Conservation (phyloP, 1,140 invertebrate genomes). For the Popillia japonica region DNA sequence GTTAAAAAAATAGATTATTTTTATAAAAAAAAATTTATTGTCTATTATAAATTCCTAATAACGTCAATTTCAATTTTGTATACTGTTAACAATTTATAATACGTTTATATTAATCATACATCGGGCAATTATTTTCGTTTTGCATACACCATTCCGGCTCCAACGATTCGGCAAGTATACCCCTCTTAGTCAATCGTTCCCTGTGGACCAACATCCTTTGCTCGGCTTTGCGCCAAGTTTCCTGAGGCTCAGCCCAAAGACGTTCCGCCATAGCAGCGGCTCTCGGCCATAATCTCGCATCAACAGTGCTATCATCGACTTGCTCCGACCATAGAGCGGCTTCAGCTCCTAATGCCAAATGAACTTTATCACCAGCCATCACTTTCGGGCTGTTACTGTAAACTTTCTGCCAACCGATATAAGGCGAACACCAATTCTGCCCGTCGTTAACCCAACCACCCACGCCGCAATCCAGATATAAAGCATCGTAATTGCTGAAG, state of each 20-base stretch:
- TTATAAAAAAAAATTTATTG: background rate
- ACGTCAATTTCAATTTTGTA: too few species aligned
- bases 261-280: slow-evolving; percentile 82
- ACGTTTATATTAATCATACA: slow-evolving; percentile 46
- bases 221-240: slow-evolving; percentile 71
- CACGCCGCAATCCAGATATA: slow-evolving; percentile 86
- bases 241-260: slow-evolving; percentile 75
- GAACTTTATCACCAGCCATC: slow-evolving; percentile 62
- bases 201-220: slow-evolving; percentile 74
- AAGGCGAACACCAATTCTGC: slow-evolving; percentile 88
- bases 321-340: slow-evolving; percentile 85
- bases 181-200: slow-evolving; percentile 72
- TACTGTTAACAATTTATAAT: background rate
- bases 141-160: slow-evolving; percentile 85
- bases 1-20: too few species aligned
- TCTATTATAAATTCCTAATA: background rate
- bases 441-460: slow-evolving; percentile 70
- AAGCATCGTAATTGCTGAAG: slow-evolving; percentile 84
- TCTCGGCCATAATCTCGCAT: slow-evolving; percentile 79
- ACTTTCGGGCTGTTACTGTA: slow-evolving; percentile 77
- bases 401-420: slow-evolving; percentile 87
- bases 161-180: slow-evolving; percentile 73
- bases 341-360: slow-evolving; percentile 71
- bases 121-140: slow-evolving; percentile 75
- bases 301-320: slow-evolving; percentile 70